Evolutionary conservation across 37 sponge, comb jelly and placozoan species (phyloP), one percentile per base, ranked within the genome.

Genomic region (Cliona cf. orientalis): DNA sequence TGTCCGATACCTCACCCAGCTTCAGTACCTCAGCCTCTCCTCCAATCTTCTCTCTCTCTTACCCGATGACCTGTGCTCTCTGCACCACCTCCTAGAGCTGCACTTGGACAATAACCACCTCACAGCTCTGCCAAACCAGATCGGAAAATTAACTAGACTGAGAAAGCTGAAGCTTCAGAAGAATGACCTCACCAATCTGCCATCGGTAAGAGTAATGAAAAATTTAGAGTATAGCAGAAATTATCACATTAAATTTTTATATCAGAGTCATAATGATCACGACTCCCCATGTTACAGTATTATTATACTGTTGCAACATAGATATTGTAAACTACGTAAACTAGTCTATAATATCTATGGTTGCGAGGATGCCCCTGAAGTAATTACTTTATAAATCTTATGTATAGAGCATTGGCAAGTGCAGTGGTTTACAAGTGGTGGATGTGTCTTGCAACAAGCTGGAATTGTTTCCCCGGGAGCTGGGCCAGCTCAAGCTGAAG

Each of bases 381-480:
- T n/a, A n/a, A n/a, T n/a, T n/a, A n/a, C n/a, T n/a, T n/a, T n/a
- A n/a, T 7, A 2, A 6, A 64, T 5, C 35, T 0, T 35, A 1
- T 46, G 23, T 62, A 7, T 39, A 85, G 86, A 49, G 58, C 37
- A 74, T 90, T 32, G 73, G 85, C 35, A 75, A 41, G 26, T 90
- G 91, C 65, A 33, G 17, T 3, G 26, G 53, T 0, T 71, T 90
- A 49, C 12, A 21, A 29, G 77, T 75, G 4, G 41, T 84, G 53
- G 91, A 90, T 60, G 86, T 90, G 57, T 84, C 91, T 35, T 44
- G 86, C 42, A 90, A 90, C 71, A 40, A 58, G 6, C 26, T 90
- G 39, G 80, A 85, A 57, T 28, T 71, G 36, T 90, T 90, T 42
- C 91, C 91, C 21, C 3, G 46, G 29, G 84, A 82, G 78, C 79